Conservation (phyloP, 2,888 invertebrate genomes). For the Platynereis dumerilii region DNA sequence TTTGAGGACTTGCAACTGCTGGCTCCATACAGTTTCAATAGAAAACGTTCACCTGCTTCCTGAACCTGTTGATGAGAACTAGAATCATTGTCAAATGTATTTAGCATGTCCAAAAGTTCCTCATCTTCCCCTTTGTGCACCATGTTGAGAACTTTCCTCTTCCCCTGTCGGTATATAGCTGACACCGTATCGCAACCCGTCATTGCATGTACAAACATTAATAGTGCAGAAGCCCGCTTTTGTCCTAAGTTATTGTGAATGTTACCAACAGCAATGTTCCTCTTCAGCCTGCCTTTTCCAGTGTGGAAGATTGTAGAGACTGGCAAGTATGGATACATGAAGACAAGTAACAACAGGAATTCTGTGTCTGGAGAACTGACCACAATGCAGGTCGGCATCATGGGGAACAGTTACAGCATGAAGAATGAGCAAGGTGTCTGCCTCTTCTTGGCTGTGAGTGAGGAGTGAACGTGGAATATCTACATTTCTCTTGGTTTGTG, state of each 20-base stretch:
- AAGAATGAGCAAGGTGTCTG: conserved; percentile 3
- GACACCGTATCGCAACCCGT: conserved; percentile 24
- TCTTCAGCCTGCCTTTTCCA: conserved; percentile 8
- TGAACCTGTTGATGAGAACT: too few species aligned
- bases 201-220: conserved; percentile 27
- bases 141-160: too few species aligned
- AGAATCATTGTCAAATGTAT: too few species aligned
- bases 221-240: conserved; percentile 27
- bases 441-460: conserved; percentile 13
- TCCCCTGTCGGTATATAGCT: too few species aligned
- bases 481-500: conserved; percentile 23
- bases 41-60: too few species aligned
- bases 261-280: conserved; percentile 17
- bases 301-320: conserved; percentile 1
- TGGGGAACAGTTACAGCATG: conserved; percentile 8
- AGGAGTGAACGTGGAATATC: conserved; percentile 5
- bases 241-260: conserved; percentile 24
- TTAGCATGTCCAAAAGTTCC: too few species aligned
- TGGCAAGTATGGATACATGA: conserved; percentile 4
- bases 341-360: conserved; percentile 7
- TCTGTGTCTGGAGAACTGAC: conserved; percentile 11
- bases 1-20: too few species aligned
- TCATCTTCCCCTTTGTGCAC: too few species aligned
- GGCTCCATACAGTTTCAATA: too few species aligned
- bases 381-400: conserved; percentile 4